Conservation (phyloP, 2,797 vertebrate species). For the Peromyscus attwateri region DNA sequence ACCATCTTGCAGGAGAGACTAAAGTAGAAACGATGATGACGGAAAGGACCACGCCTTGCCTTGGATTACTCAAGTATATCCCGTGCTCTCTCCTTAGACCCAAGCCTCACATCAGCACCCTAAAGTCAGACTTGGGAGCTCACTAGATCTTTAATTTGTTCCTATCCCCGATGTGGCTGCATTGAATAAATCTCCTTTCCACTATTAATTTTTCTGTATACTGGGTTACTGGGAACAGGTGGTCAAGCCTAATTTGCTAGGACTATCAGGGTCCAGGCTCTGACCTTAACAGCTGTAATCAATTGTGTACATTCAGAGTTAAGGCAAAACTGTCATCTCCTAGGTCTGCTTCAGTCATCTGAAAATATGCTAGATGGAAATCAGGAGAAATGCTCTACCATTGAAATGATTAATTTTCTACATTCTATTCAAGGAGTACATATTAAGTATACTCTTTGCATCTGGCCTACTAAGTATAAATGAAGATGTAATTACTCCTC, state of each 20-base stretch:
- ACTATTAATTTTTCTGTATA: background rate
- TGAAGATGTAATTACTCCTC: background rate
- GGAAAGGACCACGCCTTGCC: background rate
- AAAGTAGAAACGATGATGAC: background rate
- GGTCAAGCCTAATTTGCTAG: background rate
- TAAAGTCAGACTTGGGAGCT: background rate
- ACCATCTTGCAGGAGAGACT: background rate
- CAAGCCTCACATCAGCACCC: background rate
- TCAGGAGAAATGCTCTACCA: background rate
- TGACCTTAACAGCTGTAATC: background rate
- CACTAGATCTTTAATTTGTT: background rate
- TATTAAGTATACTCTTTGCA: background rate
- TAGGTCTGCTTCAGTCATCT: background rate
- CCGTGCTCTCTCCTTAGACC: background rate
- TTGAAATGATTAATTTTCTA: conserved; percentile 30
- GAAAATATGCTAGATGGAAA: background rate
- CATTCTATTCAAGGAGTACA: background rate
- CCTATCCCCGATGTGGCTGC: too few relatives aligned
- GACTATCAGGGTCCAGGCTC: background rate
- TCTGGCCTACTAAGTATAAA: background rate
- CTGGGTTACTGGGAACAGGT: background rate
- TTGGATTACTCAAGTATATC: background rate
- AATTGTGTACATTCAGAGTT: background rate
- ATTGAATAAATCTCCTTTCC: background rate
- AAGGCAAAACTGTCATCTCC: background rate